phyloP scores from a whole-genome alignment of 2,888 invertebrate species.

The Sphinx pinastri region DNA sequence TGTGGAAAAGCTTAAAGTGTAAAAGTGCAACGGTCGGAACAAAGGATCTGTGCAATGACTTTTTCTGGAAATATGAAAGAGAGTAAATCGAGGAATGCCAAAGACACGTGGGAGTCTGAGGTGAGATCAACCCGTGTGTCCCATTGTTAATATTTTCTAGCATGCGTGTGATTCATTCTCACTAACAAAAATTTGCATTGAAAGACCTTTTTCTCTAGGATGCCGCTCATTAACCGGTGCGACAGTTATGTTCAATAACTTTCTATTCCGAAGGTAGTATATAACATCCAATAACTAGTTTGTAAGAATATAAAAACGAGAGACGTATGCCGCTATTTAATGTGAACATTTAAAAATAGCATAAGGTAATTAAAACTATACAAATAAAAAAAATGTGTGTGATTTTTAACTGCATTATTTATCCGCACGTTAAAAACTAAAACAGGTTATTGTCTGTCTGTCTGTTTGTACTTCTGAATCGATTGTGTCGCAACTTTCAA shows the following conservation, averaged over 20 bases:
- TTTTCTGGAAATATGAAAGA: slow-evolving; percentile 80
- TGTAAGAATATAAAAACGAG: not conserved
- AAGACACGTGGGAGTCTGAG: slow-evolving; percentile 80
- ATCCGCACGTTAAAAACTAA: too few species aligned
- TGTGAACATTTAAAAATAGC: too few species aligned
- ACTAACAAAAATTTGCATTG: slow-evolving; percentile 58
- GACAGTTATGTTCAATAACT: slow-evolving; percentile 58
- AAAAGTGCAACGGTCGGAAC: slow-evolving; percentile 64
- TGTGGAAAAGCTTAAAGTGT: slow-evolving; percentile 53
- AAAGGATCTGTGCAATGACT: slow-evolving; percentile 68
- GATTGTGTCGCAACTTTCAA: too few species aligned
- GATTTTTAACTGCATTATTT: too few species aligned
- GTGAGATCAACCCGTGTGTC: slow-evolving; percentile 51
- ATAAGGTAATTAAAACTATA: too few species aligned
- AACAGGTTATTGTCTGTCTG: too few species aligned
- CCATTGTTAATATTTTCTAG: slow-evolving; percentile 45
- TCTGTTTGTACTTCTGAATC: too few species aligned
- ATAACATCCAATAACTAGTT: slow-evolving; percentile 22
- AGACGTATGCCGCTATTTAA: too few species aligned
- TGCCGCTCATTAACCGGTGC: slow-evolving; percentile 59
- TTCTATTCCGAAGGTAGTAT: slow-evolving; percentile 47
- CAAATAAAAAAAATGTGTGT: too few species aligned
- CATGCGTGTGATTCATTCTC: slow-evolving; percentile 52
- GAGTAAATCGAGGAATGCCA: slow-evolving; percentile 71
- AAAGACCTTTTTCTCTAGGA: slow-evolving; percentile 46